Evolutionary conservation across 2,888 invertebrate genomes (phyloP).

Genomic region (Ernsta delagoae): DNA sequence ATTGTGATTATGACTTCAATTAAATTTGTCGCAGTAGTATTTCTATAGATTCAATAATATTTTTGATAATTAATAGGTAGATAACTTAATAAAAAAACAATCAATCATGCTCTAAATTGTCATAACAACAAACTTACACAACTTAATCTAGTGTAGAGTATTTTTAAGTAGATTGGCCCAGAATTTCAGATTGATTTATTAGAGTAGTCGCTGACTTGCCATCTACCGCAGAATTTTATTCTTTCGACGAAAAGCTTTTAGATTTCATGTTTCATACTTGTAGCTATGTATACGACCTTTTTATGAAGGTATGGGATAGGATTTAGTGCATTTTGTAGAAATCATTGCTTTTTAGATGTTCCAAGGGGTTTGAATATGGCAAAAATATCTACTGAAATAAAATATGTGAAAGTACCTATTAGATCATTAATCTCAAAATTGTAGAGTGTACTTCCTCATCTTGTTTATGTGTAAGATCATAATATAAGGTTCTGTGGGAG

Average conservation of each 20-base stretch:
- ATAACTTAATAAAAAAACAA: not conserved
- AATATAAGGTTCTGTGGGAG: too few relatives aligned
- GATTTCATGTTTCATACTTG: conserved; percentile 28
- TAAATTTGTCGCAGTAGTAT: not conserved
- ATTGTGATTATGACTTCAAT: not conserved
- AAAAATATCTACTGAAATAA: conserved; percentile 15
- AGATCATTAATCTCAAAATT: too few relatives aligned
- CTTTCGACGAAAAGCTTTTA: conserved; percentile 13
- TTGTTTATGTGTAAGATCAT: too few relatives aligned
- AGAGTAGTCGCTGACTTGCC: conserved; percentile 12
- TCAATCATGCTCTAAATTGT: not conserved
- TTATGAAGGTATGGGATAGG: conserved; percentile 29
- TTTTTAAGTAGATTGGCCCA: not conserved
- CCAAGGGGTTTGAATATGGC: conserved; percentile 11
- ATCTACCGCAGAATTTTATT: conserved; percentile 5
- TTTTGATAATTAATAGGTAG: too few relatives aligned
- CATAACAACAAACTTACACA: not conserved
- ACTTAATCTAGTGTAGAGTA: conserved; percentile 6
- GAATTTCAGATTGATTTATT: conserved; percentile 18
- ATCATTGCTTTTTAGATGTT: conserved; percentile 24
- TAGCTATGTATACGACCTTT: conserved; percentile 9
- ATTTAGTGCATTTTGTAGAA: conserved; percentile 31
- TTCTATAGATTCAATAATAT: too few relatives aligned
- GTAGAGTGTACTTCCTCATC: too few relatives aligned
- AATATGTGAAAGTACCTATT: conserved; percentile 40